phyloP scores from a whole-genome alignment of 2,113 vertebrate genomes.

The Macquaria australasica region DNA sequence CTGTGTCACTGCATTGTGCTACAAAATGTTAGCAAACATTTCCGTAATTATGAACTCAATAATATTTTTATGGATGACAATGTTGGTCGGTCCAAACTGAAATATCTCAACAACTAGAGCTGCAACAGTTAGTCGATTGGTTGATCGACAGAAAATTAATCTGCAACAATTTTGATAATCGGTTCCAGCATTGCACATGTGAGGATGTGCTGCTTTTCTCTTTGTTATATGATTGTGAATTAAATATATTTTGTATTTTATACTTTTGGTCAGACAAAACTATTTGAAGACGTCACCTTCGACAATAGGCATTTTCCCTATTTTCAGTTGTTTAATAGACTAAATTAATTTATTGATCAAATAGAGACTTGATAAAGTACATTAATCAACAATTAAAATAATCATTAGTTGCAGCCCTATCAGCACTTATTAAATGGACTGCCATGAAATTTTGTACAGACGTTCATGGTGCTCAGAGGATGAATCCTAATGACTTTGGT shows the following conservation, averaged over 20 bases:
- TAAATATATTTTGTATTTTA: not conserved
- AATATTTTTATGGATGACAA: not conserved
- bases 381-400: not conserved
- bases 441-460: too few relatives aligned
- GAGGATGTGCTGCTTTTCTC: not conserved
- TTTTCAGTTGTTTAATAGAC: too few relatives aligned
- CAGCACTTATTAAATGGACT: not conserved
- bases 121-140: not conserved
- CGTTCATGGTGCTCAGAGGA: not conserved
- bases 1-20: not conserved
- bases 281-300: not conserved
- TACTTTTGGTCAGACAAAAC: not conserved
- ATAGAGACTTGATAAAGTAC: not conserved
- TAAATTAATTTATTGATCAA: not conserved
- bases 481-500: not conserved
- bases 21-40: constrained; percentile 11
- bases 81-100: not conserved
- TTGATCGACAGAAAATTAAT: too few relatives aligned
- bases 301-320: not conserved
- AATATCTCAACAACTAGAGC: not conserved
- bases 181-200: too few relatives aligned
- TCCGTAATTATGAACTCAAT: not conserved
- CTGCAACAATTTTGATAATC: not conserved
- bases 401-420: not conserved
- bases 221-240: not conserved